Evolutionary conservation across 1,140 invertebrate species (phyloP), one percentile per base, ranked within the genome.

Genomic region (Ceratosolen fusciceps): DNA sequence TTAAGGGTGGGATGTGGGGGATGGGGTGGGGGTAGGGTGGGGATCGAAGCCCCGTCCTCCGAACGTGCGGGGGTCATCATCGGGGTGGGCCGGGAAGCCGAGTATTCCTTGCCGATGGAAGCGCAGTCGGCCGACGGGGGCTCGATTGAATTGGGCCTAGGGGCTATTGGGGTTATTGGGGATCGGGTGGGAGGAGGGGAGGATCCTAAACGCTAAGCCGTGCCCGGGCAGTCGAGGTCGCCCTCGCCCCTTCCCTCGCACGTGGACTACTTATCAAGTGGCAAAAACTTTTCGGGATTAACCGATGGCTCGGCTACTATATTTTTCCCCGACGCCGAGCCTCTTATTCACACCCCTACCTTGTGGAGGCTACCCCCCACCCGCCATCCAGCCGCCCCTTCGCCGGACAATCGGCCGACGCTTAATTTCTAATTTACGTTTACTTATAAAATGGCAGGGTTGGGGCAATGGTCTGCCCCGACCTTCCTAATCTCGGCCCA

Each of bases 241-340:
- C n/a, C n/a, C n/a, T n/a, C n/a, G n/a, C n/a, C n/a, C n/a, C n/a
- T n/a, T n/a, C n/a, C n/a, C n/a, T n/a, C n/a, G 39, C 14, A 26
- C 39, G 39, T 47, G 24, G 9, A 29, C 5, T n/a, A n/a, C n/a
- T 7, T 68, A 9, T 29, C 10, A 29, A 47, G 39, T 47, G 39
- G 9, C 24, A 68, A 24, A 68, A 47, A 68, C 39, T 49, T 70
- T 70, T 67, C 34, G 19, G n/a, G 34, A 65, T 65, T 65, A 65
- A 65, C n/a, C 60, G 34, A 65, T 37, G n/a, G 65, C 2, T 47
- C 0, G 9, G 24, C 24, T 2, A 24, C 39, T 3, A n/a, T 70
- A 24, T 24, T 60, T 60, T 58, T 60, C 19, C 7, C 0, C 58
- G 29, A 60, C 58, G 31, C 29, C 29, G 2, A 31, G 58, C 2